phyloP scores from a whole-genome alignment of 2,888 invertebrate species.

The Macroteleia sp. region DNA sequence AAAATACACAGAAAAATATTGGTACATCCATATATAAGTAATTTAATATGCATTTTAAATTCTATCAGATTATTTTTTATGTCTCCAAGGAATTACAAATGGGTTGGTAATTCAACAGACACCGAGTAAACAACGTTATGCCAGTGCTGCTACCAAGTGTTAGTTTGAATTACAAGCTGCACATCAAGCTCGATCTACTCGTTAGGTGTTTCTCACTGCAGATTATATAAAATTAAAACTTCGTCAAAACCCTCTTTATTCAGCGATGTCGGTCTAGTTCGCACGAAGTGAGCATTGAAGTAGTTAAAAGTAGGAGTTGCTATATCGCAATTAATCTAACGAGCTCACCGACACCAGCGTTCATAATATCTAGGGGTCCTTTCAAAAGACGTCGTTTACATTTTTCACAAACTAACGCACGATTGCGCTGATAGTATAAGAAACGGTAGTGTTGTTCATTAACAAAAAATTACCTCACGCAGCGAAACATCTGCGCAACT shows the following conservation, averaged over 20 bases:
- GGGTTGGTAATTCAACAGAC: constrained; percentile 29
- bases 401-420: constrained; percentile 4
- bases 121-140: no score
- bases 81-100: constrained; percentile 8
- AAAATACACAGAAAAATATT: no score
- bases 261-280: constrained; percentile 56
- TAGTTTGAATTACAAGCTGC: constrained; percentile 68
- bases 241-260: constrained; percentile 71
- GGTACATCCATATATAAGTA: no score
- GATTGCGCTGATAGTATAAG: constrained; percentile 37
- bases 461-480: constrained; percentile 24
- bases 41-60: no score
- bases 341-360: constrained; percentile 60
- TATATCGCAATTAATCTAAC: constrained; percentile 72
- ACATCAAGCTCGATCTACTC: constrained; percentile 70
- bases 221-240: constrained; percentile 74
- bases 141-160: constrained; percentile 48
- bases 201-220: constrained; percentile 66
- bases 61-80: no score
- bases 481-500: no score
- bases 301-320: constrained; percentile 63
- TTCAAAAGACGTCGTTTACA: constrained; percentile 38
- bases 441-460: constrained; percentile 19
- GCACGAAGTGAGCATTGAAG: constrained; percentile 54
- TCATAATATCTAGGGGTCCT: constrained; percentile 62